Evolutionary conservation across 2,797 vertebrate genomes (phyloP).

Genomic region (Propithecus perrieri): DNA sequence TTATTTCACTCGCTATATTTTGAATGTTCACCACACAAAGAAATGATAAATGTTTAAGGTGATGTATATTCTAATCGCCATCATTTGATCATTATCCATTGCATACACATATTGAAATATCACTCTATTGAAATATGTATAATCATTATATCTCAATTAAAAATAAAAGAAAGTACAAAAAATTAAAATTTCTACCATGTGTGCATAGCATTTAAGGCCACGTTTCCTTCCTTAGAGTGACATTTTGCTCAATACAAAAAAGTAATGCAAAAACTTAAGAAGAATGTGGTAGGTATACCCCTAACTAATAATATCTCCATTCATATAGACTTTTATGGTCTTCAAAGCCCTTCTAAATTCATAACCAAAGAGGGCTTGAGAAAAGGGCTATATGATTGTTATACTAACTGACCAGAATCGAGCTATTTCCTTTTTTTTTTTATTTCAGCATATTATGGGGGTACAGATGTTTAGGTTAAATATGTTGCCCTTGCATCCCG

Average conservation of each 20-base stretch:
- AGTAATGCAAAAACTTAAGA: not conserved
- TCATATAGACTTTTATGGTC: not conserved
- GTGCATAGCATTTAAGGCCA: not conserved
- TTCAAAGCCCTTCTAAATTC: not conserved
- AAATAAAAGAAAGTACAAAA: not conserved
- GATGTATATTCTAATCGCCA: not conserved
- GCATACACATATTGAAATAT: not conserved
- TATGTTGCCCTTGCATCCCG: too few relatives aligned
- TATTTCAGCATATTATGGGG: too few relatives aligned
- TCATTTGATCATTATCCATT: not conserved
- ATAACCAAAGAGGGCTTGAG: not conserved
- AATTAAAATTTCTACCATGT: not conserved
- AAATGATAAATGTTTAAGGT: not conserved
- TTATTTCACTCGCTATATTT: not conserved
- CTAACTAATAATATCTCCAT: not conserved
- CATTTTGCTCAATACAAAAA: conserved; percentile 26
- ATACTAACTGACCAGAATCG: not conserved
- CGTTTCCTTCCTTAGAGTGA: not conserved
- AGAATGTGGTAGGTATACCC: not conserved
- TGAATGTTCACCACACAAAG: not conserved
- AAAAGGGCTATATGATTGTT: not conserved
- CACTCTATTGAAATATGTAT: not conserved
- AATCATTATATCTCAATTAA: not conserved
- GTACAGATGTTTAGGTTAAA: too few relatives aligned
- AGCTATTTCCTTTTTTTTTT: not conserved